Evolutionary conservation across 53 echinoderm and acorn worm species (phyloP).

Genomic region (Mesocentrotus franciscanus): DNA sequence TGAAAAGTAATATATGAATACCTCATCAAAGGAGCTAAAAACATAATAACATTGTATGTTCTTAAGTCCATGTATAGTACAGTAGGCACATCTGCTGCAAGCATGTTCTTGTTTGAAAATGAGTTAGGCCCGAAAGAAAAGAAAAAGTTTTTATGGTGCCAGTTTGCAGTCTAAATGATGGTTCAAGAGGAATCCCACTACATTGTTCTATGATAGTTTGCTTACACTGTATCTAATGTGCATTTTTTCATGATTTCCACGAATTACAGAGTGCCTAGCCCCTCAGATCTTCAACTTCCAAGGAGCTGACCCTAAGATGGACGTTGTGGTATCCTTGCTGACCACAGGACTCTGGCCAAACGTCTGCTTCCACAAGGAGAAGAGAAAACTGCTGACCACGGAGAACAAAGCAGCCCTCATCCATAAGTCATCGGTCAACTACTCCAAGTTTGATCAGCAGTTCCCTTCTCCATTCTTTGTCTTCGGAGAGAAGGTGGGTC

Average conservation of each 20-base stretch:
- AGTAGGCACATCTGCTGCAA: too few species aligned
- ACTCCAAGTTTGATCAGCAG: slow-evolving; percentile 96
- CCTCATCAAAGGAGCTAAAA: background rate
- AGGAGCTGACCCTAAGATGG: slow-evolving; percentile 82
- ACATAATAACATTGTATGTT: background rate
- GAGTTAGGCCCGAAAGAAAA: too few species aligned
- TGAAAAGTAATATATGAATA: background rate
- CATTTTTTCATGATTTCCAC: background rate
- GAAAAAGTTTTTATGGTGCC: too few species aligned
- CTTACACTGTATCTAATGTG: background rate
- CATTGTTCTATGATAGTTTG: too few species aligned
- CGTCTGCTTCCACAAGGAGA: slow-evolving; percentile 94
- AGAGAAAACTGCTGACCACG: slow-evolving; percentile 92
- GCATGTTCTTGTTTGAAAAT: too few species aligned
- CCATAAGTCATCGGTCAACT: slow-evolving; percentile 98
- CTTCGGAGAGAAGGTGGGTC: slow-evolving; percentile 91
- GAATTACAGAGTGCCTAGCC: slow-evolving; percentile 77
- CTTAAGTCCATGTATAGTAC: too few species aligned
- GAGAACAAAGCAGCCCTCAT: slow-evolving; percentile 98
- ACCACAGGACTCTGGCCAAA: slow-evolving; percentile 94
- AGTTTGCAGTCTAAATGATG: too few species aligned
- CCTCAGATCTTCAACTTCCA: slow-evolving; percentile 85
- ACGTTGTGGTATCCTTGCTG: slow-evolving; percentile 82
- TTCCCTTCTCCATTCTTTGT: slow-evolving; percentile 96
- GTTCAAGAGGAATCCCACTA: too few species aligned